phyloP scores from a whole-genome alignment of 2,113 vertebrate species.

The Campylorhamphus procurvoides region DNA sequence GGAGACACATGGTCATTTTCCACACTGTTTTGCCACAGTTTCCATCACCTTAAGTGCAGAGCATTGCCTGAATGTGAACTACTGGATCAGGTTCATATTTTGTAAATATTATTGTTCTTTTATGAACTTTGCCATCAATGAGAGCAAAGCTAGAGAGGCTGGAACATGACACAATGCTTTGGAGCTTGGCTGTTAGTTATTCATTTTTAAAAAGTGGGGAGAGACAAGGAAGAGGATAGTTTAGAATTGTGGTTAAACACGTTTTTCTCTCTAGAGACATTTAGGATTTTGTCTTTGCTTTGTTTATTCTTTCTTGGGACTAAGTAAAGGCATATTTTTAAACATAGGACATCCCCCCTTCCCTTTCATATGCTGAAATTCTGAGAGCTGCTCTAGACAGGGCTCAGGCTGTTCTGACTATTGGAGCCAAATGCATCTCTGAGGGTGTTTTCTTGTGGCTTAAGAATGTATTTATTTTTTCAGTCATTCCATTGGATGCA shows the following conservation, averaged over 20 bases:
- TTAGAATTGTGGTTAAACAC: slow-evolving; percentile 67
- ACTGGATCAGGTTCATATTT: slow-evolving; percentile 42
- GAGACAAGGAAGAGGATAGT: slow-evolving; percentile 40
- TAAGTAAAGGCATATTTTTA: slow-evolving; percentile 65
- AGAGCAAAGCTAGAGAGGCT: background rate
- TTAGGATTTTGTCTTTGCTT: slow-evolving; percentile 62
- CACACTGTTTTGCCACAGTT: background rate
- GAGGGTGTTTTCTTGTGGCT: background rate
- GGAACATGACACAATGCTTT: slow-evolving; percentile 5
- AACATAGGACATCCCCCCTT: slow-evolving; percentile 43
- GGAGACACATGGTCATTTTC: background rate
- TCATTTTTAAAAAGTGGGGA: background rate
- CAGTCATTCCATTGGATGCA: background rate
- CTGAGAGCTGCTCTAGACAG: background rate
- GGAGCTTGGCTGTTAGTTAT: background rate
- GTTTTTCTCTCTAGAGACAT: slow-evolving; percentile 47
- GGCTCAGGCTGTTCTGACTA: background rate
- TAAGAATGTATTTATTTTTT: slow-evolving; percentile 6
- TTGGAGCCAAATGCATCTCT: background rate
- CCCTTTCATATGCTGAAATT: slow-evolving; percentile 19
- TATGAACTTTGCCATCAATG: slow-evolving; percentile 22
- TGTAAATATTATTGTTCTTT: slow-evolving; percentile 53
- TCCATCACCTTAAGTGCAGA: background rate
- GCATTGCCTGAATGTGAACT: background rate
- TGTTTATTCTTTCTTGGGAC: slow-evolving; percentile 63